These are phyloP conservation scores for Argyra leucocephala DNA, from an alignment of 2,888 invertebrate species.

Conservation along the genomic window DNA sequence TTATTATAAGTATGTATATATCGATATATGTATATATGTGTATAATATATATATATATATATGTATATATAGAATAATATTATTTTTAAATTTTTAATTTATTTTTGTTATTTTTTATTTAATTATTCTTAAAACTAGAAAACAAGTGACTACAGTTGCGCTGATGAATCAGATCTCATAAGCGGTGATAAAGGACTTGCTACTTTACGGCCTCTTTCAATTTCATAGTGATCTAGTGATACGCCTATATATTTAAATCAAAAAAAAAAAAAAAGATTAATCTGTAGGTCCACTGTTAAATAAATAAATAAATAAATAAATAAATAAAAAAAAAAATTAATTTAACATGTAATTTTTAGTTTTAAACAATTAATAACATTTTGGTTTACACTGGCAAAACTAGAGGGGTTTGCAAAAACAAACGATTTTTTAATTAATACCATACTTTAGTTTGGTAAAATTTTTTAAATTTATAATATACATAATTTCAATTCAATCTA, in stretches of 20 bases:
- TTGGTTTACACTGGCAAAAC: constrained; percentile 50
- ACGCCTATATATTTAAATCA: constrained; percentile 44
- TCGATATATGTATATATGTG: not conserved
- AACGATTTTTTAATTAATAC: too few species aligned
- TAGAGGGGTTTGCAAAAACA: too few species aligned
- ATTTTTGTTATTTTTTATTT: not conserved
- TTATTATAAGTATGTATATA: not conserved
- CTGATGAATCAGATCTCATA: constrained; percentile 66
- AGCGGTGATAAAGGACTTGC: constrained; percentile 69
- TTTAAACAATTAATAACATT: constrained; percentile 43
- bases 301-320: constrained; percentile 12
- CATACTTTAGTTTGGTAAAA: too few species aligned
- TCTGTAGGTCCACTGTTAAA: too few species aligned
- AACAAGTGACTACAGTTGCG: constrained; percentile 53
- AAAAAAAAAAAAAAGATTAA: constrained; percentile 16
- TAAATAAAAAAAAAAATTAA: constrained; percentile 2
- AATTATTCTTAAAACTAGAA: constrained; percentile 5
- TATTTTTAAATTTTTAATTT: not conserved
- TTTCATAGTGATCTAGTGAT: constrained; percentile 70
- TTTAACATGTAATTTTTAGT: too few species aligned
- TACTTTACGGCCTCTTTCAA: constrained; percentile 67
- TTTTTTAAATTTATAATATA: too few species aligned
- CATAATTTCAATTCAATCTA: too few species aligned
- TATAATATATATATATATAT: not conserved
- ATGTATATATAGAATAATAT: not conserved